Evolutionary conservation across 2,113 vertebrate genomes (phyloP).

Genomic region (Cryptomyrus ogoouensis): DNA sequence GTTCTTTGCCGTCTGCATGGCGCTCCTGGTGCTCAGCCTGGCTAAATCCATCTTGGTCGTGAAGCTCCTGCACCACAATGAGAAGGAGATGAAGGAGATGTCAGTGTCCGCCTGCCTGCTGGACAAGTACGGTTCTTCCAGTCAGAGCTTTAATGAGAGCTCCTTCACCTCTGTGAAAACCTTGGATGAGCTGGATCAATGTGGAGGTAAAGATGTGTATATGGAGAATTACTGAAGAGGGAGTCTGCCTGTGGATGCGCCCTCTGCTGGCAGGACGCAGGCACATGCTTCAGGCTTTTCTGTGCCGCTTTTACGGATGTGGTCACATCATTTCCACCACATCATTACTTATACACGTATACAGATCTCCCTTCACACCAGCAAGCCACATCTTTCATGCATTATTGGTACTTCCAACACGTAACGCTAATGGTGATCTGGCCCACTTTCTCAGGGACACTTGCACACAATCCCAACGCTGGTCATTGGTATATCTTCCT

Average conservation of each 20-base stretch:
- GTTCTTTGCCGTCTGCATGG: slow-evolving; percentile 76
- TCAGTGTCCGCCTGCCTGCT: slow-evolving; percentile 63
- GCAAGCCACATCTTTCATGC: not conserved
- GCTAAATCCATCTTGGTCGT: slow-evolving; percentile 72
- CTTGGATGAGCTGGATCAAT: slow-evolving; percentile 43
- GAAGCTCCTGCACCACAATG: slow-evolving; percentile 65
- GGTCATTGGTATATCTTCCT: not conserved
- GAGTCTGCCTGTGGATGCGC: not conserved
- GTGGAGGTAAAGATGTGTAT: slow-evolving; percentile 42
- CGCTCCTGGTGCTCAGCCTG: slow-evolving; percentile 72
- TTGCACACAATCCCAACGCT: not conserved
- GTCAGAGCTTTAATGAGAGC: slow-evolving; percentile 51
- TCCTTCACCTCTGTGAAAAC: slow-evolving; percentile 47
- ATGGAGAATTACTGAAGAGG: not conserved
- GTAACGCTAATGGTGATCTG: not conserved
- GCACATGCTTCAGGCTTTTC: not conserved
- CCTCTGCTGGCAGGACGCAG: not conserved
- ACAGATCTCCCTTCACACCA: not conserved
- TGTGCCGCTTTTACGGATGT: not conserved
- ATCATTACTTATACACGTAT: not conserved
- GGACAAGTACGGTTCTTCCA: slow-evolving; percentile 56
- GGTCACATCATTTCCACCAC: not conserved
- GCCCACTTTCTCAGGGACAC: not conserved
- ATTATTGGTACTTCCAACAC: not conserved
- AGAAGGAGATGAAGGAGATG: slow-evolving; percentile 52